Percentiles rank a stretch among this genome's conserved stretches.
These are phyloP conservation scores for Gallinago media DNA, from an alignment of 2,113 vertebrate species.

Conservation along the genomic window DNA sequence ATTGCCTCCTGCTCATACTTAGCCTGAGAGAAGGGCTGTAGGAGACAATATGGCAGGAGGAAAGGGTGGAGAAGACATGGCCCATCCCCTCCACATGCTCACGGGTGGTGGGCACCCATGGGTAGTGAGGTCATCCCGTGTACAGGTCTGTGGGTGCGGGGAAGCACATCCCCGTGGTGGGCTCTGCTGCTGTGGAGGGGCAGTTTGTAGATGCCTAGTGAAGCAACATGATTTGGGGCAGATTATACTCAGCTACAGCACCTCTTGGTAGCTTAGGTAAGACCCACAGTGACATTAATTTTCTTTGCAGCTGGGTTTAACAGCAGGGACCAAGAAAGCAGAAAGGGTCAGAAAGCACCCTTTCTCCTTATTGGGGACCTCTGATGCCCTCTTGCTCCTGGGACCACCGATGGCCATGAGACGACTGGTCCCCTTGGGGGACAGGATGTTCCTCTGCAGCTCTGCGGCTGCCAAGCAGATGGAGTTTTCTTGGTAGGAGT, in stretches of 20 bases:
- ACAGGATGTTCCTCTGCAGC: neutral
- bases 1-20: neutral
- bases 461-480: neutral
- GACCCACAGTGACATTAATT: neutral
- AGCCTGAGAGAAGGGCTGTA: neutral
- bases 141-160: rapidly evolving
- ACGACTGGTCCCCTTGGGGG: neutral
- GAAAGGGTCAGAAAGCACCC: neutral
- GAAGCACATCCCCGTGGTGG: neutral
- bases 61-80: neutral
- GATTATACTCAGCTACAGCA: neutral
- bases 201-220: neutral
- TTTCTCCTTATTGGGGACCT: neutral
- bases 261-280: neutral
- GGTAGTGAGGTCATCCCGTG: neutral
- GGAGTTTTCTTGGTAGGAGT: neutral
- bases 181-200: neutral
- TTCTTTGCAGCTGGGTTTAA: neutral
- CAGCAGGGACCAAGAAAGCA: neutral
- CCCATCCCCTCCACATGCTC: rapidly evolving
- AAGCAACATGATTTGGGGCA: rapidly evolving
- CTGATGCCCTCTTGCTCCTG: neutral
- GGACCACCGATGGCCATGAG: rapidly evolving
- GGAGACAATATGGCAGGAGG: neutral
- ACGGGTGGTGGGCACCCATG: neutral